Base-by-base conservation (phyloP, 2,797 vertebrate species). In the Coracias cyanogaster region DNA sequence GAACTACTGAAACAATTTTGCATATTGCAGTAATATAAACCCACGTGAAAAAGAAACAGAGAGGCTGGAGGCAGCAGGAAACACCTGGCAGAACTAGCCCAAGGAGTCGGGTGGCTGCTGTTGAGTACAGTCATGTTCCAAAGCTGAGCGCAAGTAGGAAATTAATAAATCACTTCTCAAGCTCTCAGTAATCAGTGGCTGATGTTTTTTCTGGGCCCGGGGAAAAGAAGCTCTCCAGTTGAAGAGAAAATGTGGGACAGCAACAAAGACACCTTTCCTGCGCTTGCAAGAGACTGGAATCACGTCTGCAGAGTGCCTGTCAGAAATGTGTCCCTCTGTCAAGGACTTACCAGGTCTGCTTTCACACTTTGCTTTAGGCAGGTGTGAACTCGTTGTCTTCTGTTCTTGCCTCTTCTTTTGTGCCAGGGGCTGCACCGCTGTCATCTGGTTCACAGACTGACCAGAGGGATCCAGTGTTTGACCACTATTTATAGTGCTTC, bases 361-460 rank as follows among this genome's bases (percentile, higher is more conserved):
- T 12, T 62, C 10, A 28, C 15, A 35, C 33, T n/a, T 12, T 2
- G 0, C 5, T 1, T 15, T 19, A 3, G 8, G 22, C 48, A 8
- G 4, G 3, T 1, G 3, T 3, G 17, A 41, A 1, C 1, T 1
- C 43, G 29, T 37, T 1, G 3, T 12, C 21, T 7, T 20, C 15
- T 3, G 0, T n/a, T 14, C 18, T 19, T 12, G 25, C 31, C n/a
- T 61, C 52, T 31, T 26, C n/a, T 61, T 57, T 31, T 29, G 26
- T 31, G 12, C 4, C 57, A 48, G 57, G 35, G 33, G 3, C 24
- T 39, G 3, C 43, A 1, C 13, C 4, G 2, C 37, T 41, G 31
- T 31, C 3, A 0, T 57, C 37, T 12, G 13, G 2, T 11, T 51
- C 35, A 3, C 12, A 17, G 33, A 8, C 7, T 4, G 7, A 41